phyloP scores from a whole-genome alignment of 2,113 vertebrate species.

The Gnathonemus longibarbis region DNA sequence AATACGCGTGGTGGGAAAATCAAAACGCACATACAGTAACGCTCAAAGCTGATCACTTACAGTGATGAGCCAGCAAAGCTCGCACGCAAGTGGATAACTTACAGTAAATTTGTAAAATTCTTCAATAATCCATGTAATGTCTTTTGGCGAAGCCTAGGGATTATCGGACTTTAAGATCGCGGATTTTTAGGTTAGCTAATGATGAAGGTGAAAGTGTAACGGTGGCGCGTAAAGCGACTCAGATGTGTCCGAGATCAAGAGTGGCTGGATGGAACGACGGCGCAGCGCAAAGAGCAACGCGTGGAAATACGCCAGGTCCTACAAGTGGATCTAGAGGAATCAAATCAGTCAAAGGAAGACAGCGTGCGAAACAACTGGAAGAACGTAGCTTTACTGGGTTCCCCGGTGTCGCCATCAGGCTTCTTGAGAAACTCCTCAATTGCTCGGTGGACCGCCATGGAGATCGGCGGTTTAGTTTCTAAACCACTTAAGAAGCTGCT shows the following conservation, averaged over 20 bases:
- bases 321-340: constrained; percentile 12
- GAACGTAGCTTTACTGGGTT: not conserved
- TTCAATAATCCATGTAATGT: not conserved
- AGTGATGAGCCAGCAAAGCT: not conserved
- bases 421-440: not conserved
- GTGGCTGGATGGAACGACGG: not conserved
- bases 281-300: not conserved
- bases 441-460: constrained; percentile 1
- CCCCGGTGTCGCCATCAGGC: not conserved
- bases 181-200: not conserved
- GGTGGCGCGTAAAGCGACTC: not conserved
- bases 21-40: not conserved
- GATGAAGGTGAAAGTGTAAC: not conserved
- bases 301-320: constrained; percentile 15
- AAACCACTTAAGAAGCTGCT: not conserved
- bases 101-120: not conserved
- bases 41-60: not conserved
- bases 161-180: not conserved
- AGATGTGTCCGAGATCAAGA: not conserved
- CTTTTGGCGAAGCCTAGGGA: not conserved
- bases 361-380: not conserved
- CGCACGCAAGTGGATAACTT: constrained; percentile 14
- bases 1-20: not conserved
- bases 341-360: constrained; percentile 1
- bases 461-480: constrained; percentile 9